Base-by-base conservation (phyloP, 2,888 invertebrate species). In the Charanyca ferruginea region DNA sequence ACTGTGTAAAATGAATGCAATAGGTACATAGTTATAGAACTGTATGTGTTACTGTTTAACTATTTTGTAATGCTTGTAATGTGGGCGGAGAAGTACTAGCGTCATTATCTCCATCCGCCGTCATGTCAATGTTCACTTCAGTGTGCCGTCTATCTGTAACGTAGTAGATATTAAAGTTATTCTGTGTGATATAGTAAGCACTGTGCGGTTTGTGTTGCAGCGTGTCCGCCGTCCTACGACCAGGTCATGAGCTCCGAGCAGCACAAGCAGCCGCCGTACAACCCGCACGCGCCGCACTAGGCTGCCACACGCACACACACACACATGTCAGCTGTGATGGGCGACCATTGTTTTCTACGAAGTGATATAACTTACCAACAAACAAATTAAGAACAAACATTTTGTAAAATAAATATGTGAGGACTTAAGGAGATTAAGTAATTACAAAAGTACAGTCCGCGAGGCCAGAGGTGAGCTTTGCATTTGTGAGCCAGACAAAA, bases 221-320 rank as follows among this genome's bases (percentile, higher is more conserved):
- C 88, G 60, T 77, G 89, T 35, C 93, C 93, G 68, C 94, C 94
- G 0, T 83, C 90, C 2, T 93, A 93, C 87, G 93, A 92, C 38
- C 94, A 92, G 47, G 93, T 88, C 20, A 86, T 89, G 73, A 23
- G 53, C 44, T 83, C 79, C 18, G 87, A 90, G 22, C 85, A 49
- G 66, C 85, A 81, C 49, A 87, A 90, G 47, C 84, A 86, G 60
- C 81, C 85, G 13, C 87, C 90, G 5, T 87, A 81, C 85, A 89
- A 89, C 83, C 88, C 91, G 2, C 80, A 87, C 72, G 83, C 75
- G 73, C 84, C 84, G 58, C 83, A 76, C 63, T 86, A 84, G 66
- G 0, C 16, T 1, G 45, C 25, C 32, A 0, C 22, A 6, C 32
- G 7, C 23, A 9, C 49, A 11, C 55, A 9, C 9, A 8, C 4